Evolutionary conservation across 2,888 invertebrate species (phyloP).

Genomic region (Leptogaster cylindrica): DNA sequence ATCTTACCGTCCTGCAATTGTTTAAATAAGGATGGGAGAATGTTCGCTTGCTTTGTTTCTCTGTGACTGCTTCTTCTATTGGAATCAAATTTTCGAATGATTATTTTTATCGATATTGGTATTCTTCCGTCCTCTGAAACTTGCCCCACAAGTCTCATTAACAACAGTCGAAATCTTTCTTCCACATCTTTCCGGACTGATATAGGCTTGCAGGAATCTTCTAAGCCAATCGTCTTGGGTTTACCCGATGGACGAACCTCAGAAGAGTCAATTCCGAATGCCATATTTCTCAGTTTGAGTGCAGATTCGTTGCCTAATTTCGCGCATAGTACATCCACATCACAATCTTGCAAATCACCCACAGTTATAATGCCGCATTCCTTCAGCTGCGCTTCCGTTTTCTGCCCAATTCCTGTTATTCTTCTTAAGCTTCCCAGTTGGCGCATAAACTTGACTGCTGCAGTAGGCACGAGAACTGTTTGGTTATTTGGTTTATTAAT

Average conservation of each 20-base stretch:
- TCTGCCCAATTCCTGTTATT: slow-evolving; percentile 79
- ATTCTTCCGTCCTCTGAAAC: slow-evolving; percentile 80
- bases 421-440: slow-evolving; percentile 68
- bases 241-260: slow-evolving; percentile 76
- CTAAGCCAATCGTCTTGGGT: slow-evolving; percentile 80
- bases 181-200: slow-evolving; percentile 76
- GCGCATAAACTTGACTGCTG: slow-evolving; percentile 70
- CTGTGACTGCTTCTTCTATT: slow-evolving; percentile 72
- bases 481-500: slow-evolving; percentile 83
- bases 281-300: slow-evolving; percentile 71
- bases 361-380: slow-evolving; percentile 72
- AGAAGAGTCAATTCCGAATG: slow-evolving; percentile 76
- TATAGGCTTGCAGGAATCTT: slow-evolving; percentile 78
- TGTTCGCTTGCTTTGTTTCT: slow-evolving; percentile 77
- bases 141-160: slow-evolving; percentile 73
- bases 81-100: slow-evolving; percentile 74
- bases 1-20: slow-evolving; percentile 62
- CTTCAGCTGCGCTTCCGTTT: slow-evolving; percentile 70
- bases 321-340: slow-evolving; percentile 67
- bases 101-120: slow-evolving; percentile 76
- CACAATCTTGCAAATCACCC: slow-evolving; percentile 70
- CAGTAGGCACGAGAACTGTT: slow-evolving; percentile 76
- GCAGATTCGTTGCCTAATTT: slow-evolving; percentile 74
- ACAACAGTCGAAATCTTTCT: slow-evolving; percentile 72
- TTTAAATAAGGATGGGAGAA: slow-evolving; percentile 71